Base-by-base conservation (phyloP, 2,113 vertebrate genomes). In the Caranx ignobilis region DNA sequence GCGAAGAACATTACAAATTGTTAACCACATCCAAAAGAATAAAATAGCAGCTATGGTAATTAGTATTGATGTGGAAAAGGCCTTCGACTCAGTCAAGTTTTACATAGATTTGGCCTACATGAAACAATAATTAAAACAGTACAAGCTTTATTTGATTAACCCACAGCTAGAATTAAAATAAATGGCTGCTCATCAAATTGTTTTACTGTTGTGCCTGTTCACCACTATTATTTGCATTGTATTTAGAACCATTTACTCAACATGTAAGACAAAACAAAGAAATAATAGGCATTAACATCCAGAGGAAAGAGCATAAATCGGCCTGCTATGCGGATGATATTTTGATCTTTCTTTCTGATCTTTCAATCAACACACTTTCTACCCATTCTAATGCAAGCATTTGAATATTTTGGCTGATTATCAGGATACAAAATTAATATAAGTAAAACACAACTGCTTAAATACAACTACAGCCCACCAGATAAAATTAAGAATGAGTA, bases 351-450 rank as follows among this genome's bases (percentile, higher is more conserved):
- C 13, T 64, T 1, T 32, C 26, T 26, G 45, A 3, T 26, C 26
- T 26, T 26, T 26, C 59, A 74, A 18, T 59, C 56, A 47, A 50
- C 70, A 48, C 6, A 72, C 26, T 72, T 56, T 56, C 10, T 68
- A 11, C 47, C 47, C 12, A 52, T 37, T 37, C 11, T 54, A 6
- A 52, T 54, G 32, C 45, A 19, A 11, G 18, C 50, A 35, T 52
- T 34, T 54, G 18, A 54, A 52, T 16, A 68, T 6, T 68, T n/a
- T 35, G 47, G 65, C 10, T 31, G 37, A n/a, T 34, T 68, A 18
- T 68, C 48, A 1, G 65, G 65, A 12, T 68, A 52, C 11, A 68
- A 63, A n/a, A 35, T 62, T 4, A 62, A 45, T 50, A 50, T 50
- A 19, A 50, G 48, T 19, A 50, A 50, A 50, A 50, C 18, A 19